Evolutionary conservation across 2,888 invertebrate genomes (phyloP).

Genomic region (Endotricha flammealis): DNA sequence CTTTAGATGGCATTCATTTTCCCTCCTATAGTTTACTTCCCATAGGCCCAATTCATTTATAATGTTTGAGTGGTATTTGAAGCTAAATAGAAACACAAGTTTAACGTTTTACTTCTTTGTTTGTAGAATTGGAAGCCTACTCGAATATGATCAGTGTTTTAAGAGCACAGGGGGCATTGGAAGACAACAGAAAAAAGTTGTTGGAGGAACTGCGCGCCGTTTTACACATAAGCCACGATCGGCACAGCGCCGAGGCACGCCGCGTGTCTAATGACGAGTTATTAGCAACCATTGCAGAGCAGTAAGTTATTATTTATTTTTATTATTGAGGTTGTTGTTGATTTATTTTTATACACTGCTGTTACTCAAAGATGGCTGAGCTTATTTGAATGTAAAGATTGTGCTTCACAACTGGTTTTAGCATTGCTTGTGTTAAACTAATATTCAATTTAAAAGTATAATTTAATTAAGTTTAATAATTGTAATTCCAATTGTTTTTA

Average conservation of each 20-base stretch:
- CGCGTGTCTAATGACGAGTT: constrained; percentile 95
- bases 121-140: constrained; percentile 94
- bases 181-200: constrained; percentile 89
- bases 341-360: constrained; percentile 63
- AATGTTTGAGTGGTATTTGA: constrained; percentile 31
- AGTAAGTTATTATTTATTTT: constrained; percentile 79
- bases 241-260: constrained; percentile 94
- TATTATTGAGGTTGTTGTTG: constrained; percentile 36
- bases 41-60: constrained; percentile 33
- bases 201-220: constrained; percentile 89
- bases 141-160: constrained; percentile 92
- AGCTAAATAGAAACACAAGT: constrained; percentile 25
- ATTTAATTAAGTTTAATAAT: constrained; percentile 3
- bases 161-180: constrained; percentile 93
- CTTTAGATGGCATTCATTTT: constrained; percentile 72
- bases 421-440: constrained; percentile 17
- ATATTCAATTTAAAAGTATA: constrained; percentile 12
- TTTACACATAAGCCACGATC: constrained; percentile 92
- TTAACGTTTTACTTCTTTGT: constrained; percentile 39
- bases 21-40: constrained; percentile 71
- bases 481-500: not conserved
- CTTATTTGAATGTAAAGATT: constrained; percentile 34
- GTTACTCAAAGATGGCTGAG: constrained; percentile 68
- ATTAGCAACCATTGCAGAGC: constrained; percentile 91
- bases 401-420: constrained; percentile 22